Base-by-base conservation (phyloP, 2,888 invertebrate species). In the Protodeltote pygarga region DNA sequence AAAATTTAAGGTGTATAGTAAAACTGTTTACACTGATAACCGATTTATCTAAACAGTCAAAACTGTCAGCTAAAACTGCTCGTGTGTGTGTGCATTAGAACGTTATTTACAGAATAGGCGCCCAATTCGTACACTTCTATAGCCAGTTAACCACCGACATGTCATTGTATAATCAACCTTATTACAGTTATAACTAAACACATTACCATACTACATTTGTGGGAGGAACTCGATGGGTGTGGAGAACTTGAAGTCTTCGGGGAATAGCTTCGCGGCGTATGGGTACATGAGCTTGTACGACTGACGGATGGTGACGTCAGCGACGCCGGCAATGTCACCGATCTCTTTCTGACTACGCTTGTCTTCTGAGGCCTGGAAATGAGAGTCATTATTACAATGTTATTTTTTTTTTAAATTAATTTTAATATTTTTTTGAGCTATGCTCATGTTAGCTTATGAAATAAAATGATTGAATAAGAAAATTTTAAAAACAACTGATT, bases 221-320 rank as follows among this genome's bases (percentile, higher is more conserved):
- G 99, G 99, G 60, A 99, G 93, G 80, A 96, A 96, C 65, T 99
- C 98, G 64, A 99, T 97, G 0, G 98, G 97, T 5, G 97, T 98
- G 8, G 95, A 95, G 81, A 99, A 99, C 85, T 96, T 97, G 90
- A 99, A 99, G 87, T 99, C 99, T 68, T 96, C 96, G 0, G 99
- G 99, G 90, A 99, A 99, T 1, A 99, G 93, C 74, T 96, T 96
- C 1, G 94, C 94, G 0, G 99, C 99, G 77, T 96, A 96, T 1
- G 98, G 98, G 81, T 98, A 97, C 98, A 99, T 98, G 20, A 98
- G 93, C 84, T 99, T 99, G 90, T 99, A 99, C 0, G 98, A 98
- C 81, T 99, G 98, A 16, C 98, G 93, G 66, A 99, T 99, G 0
- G 99, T 99, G 8, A 98, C 98, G 83, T 99, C 99, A 2, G 99